Base-by-base conservation (phyloP, 1,140 invertebrate genomes). In the Ylistrum balloti region DNA sequence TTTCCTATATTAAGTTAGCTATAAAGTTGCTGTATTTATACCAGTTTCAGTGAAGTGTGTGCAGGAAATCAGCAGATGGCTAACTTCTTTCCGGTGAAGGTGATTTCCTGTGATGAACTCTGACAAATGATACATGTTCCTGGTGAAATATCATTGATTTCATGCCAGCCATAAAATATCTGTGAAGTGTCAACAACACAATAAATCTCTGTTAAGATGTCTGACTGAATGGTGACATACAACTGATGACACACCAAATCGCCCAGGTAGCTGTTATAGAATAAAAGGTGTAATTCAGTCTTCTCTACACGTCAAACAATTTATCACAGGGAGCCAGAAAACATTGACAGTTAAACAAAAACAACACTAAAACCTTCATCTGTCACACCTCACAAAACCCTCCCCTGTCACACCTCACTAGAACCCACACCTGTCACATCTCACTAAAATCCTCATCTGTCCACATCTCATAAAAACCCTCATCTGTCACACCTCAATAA, bases 41-140 rank as follows among this genome's bases (percentile, higher is more conserved):
- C 2, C 5, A 74, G 56, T n/a, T n/a, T 74, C n/a, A 28, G 28
- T 22, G 13, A 38, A 7, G 5, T 7, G 35, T 7, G 35, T 13
- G 1, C 56, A 74, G 56, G 56, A 74, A 74, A 74, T 28, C 56
- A 74, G 56, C 22, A 7, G 56, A 74, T 74, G 56, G 56, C 22
- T 74, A 74, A 74, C 56, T 74, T 9, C 56, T 74, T 74, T 74
- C 56, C 56, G 56, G 56, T 74, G 56, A n/a, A 74, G 56, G 22
- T 74, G 56, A 17, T 28, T 74, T 74, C 56, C 56, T n/a, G 22
- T 74, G n/a, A 74, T 74, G 45, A 56, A 56, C 22, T 20, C 9
- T 56, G 56, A 74, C 56, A 74, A 74, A 74, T 74, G 56, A 74
- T 74, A 74, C 56, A 74, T 74, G 56, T 74, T 74, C 56, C n/a